Evolutionary conservation across 2,888 invertebrate species (phyloP).

Genomic region (Mechanitis mazaeus): DNA sequence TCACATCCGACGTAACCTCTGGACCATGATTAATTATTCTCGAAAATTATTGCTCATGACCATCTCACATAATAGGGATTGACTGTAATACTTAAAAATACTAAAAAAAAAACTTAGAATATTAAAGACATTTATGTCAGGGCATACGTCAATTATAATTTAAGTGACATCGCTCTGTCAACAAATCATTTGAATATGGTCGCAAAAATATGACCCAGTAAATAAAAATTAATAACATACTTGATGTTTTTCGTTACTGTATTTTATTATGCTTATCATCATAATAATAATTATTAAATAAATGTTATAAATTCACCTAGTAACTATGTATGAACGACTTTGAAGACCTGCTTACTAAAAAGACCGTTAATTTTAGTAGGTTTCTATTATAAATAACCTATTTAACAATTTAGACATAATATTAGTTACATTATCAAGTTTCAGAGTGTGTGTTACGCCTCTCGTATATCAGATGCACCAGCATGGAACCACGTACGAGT

Average conservation of each 20-base stretch:
- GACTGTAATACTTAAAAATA: not conserved
- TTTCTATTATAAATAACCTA: conserved; percentile 25
- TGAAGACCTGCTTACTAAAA: not conserved
- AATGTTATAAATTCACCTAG: no score
- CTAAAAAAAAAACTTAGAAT: not conserved
- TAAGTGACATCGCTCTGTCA: not conserved
- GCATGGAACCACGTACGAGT: conserved; percentile 53
- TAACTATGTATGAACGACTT: not conserved
- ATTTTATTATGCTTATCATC: no score
- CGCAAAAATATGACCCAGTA: not conserved
- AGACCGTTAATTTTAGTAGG: conserved; percentile 3
- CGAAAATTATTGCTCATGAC: conserved; percentile 14
- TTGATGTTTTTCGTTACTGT: no score
- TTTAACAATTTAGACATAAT: conserved; percentile 30
- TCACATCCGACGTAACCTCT: conserved; percentile 21
- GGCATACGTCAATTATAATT: not conserved
- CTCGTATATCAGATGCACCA: conserved; percentile 50
- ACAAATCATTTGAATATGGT: not conserved
- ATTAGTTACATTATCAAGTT: conserved; percentile 44
- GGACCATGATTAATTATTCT: conserved; percentile 22
- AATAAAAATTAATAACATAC: no score
- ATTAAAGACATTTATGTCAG: not conserved
- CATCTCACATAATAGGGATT: conserved; percentile 6
- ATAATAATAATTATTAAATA: no score
- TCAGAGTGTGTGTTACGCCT: conserved; percentile 44